Percentiles rank a stretch among this genome's conserved stretches.
Evolutionary conservation across 2,888 invertebrate genomes (phyloP).

Genomic region (Pandemis cinnamomeana): DNA sequence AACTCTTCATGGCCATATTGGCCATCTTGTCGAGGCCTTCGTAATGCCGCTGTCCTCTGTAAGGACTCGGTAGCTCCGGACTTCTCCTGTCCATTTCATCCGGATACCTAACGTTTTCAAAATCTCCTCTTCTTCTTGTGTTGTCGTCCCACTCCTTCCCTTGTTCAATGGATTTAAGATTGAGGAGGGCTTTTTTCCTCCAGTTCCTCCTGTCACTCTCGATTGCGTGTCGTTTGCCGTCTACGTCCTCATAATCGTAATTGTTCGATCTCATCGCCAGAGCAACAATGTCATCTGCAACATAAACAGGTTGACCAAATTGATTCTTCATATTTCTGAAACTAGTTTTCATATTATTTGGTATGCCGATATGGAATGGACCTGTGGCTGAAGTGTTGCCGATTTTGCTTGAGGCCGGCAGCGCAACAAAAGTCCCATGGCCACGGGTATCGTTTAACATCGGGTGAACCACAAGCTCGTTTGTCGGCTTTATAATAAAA

Average conservation of each 20-base stretch:
- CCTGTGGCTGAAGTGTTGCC: no score
- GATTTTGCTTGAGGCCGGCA: no score
- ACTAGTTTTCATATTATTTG: no score
- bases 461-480: no score
- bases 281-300: constrained; percentile 72
- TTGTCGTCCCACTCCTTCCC: constrained; percentile 65
- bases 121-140: constrained; percentile 59
- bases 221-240: constrained; percentile 63
- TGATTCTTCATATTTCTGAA: no score
- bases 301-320: constrained; percentile 42
- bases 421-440: no score
- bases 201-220: constrained; percentile 72
- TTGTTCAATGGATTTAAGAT: constrained; percentile 59
- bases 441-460: no score
- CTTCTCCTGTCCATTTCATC: constrained; percentile 62
- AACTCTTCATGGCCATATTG: constrained; percentile 55
- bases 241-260: constrained; percentile 73
- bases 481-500: no score
- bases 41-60: constrained; percentile 59
- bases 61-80: constrained; percentile 47
- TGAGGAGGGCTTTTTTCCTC: constrained; percentile 69
- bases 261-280: constrained; percentile 58
- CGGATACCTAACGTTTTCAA: constrained; percentile 60
- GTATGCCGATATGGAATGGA: no score
- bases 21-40: constrained; percentile 61